Evolutionary conservation across 2,113 vertebrate species (phyloP), one percentile per base, ranked within the genome.

Genomic region (Psilopogon haemacephalus): DNA sequence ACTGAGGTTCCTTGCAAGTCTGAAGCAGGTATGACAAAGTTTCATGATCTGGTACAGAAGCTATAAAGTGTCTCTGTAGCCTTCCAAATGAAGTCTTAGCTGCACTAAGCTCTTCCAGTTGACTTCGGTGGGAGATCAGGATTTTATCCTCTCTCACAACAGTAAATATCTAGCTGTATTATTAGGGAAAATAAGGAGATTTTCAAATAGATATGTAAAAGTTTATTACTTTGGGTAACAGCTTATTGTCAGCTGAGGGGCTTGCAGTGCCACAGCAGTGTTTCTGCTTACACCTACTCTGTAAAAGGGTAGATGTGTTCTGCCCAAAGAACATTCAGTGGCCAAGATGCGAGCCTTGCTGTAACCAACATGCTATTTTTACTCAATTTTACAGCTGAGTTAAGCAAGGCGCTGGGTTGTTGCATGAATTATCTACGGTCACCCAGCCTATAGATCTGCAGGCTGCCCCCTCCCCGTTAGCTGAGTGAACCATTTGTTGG

Each of bases 351-450:
- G 0, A 64, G 48, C 42, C n/a, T 62, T 62, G 12, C 50, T 79
- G 64, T 54, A 88, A 86, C 19, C 4, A 0, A 67, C 5, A 64
- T 42, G 71, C 50, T 77, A 33, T 74, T 86, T 94, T 68, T 32
- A 74, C 75, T 76, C n/a, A 12, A 35, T 94, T 89, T 87, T 93
- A 83, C 67, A 94, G 87, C 74, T 37, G 60, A 83, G 58, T 76
- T 88, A 90, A 87, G n/a, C 40, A 56, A 82, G 18, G 56, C n/a
- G 18, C 21, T 30, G 37, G 67, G 26, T 46, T 83, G n/a, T 59
- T 54, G 48, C 67, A 63, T 63, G 50, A 68, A 77, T 84, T 63
- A 84, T 77, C 89, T 48, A 63, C n/a, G 15, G 89, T 86, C 80
- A 62, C 62, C 46, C 83, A 72, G 40, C 75, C 60, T 48, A 8